A percentile compares a stretch with the other conserved stretches of the same genome.
Evolutionary conservation across 2,888 invertebrate species (phyloP).

Genomic region (Andrena trimmerana): DNA sequence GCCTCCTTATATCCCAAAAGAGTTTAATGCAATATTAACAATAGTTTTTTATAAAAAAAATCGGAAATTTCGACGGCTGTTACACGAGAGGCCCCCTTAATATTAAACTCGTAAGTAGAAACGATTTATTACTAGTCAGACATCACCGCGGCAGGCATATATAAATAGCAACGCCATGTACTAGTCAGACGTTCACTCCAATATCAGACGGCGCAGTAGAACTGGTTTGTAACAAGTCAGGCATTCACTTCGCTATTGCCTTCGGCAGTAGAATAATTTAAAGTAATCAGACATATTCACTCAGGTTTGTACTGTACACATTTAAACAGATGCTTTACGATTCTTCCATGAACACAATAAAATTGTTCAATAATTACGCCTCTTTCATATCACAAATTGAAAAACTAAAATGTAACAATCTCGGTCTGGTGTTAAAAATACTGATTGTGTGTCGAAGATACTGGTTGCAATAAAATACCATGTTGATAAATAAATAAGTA

Average conservation of each 20-base stretch:
- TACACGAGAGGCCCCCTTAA: too few relatives aligned
- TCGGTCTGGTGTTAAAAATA: not conserved
- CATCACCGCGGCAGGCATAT: too few relatives aligned
- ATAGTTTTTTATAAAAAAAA: too few relatives aligned
- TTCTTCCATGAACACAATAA: too few relatives aligned
- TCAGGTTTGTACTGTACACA: not conserved
- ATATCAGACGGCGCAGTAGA: not conserved
- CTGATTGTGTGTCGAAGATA: not conserved
- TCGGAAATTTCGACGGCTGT: too few relatives aligned
- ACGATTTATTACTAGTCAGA: not conserved
- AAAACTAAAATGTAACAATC: not conserved
- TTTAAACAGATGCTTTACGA: not conserved
- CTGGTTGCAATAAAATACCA: not conserved
- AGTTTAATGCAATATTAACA: too few relatives aligned
- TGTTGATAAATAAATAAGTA: not conserved
- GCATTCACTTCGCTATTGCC: not conserved
- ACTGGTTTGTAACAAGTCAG: not conserved
- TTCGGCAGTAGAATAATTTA: conserved; percentile 9
- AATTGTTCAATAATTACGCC: too few relatives aligned
- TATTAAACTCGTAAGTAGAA: not conserved
- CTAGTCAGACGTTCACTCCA: conserved; percentile 4
- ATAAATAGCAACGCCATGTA: too few relatives aligned
- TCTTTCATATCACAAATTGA: not conserved
- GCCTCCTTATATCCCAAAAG: too few relatives aligned
- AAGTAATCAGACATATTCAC: not conserved